Evolutionary conservation across 2,113 vertebrate species (phyloP), one percentile per base, ranked within the genome.

Genomic region (Eubucco bourcierii): DNA sequence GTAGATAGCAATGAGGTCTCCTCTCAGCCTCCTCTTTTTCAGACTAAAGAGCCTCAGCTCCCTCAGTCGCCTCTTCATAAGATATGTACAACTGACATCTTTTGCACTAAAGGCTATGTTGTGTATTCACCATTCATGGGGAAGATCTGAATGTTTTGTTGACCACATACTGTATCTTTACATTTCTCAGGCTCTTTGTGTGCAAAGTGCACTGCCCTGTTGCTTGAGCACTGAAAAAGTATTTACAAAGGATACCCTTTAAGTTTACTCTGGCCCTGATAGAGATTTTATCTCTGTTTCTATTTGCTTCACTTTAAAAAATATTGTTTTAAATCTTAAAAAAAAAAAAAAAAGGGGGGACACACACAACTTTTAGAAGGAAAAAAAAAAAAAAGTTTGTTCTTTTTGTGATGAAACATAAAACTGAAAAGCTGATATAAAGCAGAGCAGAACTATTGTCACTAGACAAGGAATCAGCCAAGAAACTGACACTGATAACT

Each of bases 401-500:
- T 56, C 53, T 84, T 90, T 84, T 63, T 7, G 10, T 67, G 24
- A 59, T 1, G 7, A 67, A 78, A 84, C 65, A 27, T 75, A 55
- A 77, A 87, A 33, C n/a, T 68, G 34, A 80, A 82, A 92, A 79
- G 67, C 46, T 73, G 68, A 76, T 80, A 63, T 23, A 82, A 90
- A 84, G 50, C 81, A 63, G 60, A 87, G 27, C 80, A 84, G 73
- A 83, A 81, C 78, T 79, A 61, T 39, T 90, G 72, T 77, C 75
- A 85, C 75, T 66, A 58, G 52, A 63, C 15, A 17, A 82, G 17
- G 44, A 75, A 80, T 67, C 61, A 55, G 73, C 58, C 88, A 93
- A 78, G 58, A 93, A 90, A 90, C 72, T 78, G 53, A 80, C 47
- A 39, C 23, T 75, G 76, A 21, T 90, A 88, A 37, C 67, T 83